Conservation (phyloP, 2,888 invertebrate species). For the Isoperla grammatica region DNA sequence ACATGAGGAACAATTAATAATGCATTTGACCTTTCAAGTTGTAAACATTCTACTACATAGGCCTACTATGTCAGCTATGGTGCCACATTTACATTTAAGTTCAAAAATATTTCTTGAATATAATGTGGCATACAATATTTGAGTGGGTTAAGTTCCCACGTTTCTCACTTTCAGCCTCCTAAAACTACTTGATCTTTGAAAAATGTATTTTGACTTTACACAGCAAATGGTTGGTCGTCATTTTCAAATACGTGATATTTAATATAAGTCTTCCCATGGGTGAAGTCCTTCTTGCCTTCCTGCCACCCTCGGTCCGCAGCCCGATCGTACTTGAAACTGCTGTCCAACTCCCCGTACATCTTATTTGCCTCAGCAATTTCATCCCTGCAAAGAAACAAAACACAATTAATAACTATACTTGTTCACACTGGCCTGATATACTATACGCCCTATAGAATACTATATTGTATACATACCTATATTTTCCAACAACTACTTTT, state of each 20-base stretch:
- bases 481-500: conserved; percentile 64
- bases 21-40: too few species aligned
- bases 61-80: too few species aligned
- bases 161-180: too few species aligned
- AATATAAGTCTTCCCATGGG: conserved; percentile 67
- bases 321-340: conserved; percentile 67
- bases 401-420: neutral
- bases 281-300: conserved; percentile 76
- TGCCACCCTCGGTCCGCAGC: conserved; percentile 76
- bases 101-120: too few species aligned
- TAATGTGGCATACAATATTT: too few species aligned
- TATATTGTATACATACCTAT: conserved; percentile 44
- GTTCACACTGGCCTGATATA: neutral
- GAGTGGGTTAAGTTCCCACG: too few species aligned
- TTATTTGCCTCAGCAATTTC: conserved; percentile 61
- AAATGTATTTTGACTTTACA: conserved; percentile 20
- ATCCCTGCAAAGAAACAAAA: conserved; percentile 49
- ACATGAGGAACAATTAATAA: too few species aligned
- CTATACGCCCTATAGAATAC: neutral
- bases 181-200: too few species aligned
- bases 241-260: conserved; percentile 74
- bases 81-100: too few species aligned
- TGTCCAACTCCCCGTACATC: conserved; percentile 62
- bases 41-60: too few species aligned
- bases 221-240: conserved; percentile 63